phyloP scores from a whole-genome alignment of 2,888 invertebrate species.

The Pheosia tremula region DNA sequence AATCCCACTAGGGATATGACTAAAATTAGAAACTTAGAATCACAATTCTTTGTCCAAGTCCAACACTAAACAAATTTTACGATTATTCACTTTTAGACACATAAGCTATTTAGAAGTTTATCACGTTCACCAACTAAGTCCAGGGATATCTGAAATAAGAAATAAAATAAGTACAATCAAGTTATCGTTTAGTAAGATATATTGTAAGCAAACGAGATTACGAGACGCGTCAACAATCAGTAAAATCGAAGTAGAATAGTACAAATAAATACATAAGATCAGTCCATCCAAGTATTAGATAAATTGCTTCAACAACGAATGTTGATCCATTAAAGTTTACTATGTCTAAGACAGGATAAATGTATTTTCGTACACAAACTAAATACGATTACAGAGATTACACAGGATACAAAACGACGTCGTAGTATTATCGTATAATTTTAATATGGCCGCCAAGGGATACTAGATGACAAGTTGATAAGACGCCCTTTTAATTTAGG shows the following conservation, averaged over 20 bases:
- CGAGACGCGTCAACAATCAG: conserved; percentile 80
- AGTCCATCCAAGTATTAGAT: conserved; percentile 18
- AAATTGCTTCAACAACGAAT: conserved; percentile 39
- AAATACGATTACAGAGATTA: conserved; percentile 59
- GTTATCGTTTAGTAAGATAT: conserved; percentile 20
- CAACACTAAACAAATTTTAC: conserved; percentile 81
- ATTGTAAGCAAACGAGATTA: conserved; percentile 37
- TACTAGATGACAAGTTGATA: conserved; percentile 32
- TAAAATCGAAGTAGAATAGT: conserved; percentile 35
- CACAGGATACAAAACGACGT: conserved; percentile 58
- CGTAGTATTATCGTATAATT: conserved; percentile 58
- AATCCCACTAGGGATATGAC: conserved; percentile 74
- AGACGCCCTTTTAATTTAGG: neutral
- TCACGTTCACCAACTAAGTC: conserved; percentile 80
- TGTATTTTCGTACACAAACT: conserved; percentile 23
- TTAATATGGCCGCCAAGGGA: conserved; percentile 76
- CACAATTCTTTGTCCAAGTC: conserved; percentile 78
- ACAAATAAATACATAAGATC: conserved; percentile 49
- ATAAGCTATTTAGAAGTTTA: conserved; percentile 77
- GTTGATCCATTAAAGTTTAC: conserved; percentile 9
- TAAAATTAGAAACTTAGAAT: conserved; percentile 81
- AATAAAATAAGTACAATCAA: conserved; percentile 29
- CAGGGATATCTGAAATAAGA: conserved; percentile 77
- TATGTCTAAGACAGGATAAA: conserved; percentile 12
- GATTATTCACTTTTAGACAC: conserved; percentile 78